Percentiles rank a stretch among this genome's conserved stretches.
These are phyloP conservation scores for Galeruca laticollis DNA, from an alignment of 2,888 invertebrate species.

Conservation along the genomic window DNA sequence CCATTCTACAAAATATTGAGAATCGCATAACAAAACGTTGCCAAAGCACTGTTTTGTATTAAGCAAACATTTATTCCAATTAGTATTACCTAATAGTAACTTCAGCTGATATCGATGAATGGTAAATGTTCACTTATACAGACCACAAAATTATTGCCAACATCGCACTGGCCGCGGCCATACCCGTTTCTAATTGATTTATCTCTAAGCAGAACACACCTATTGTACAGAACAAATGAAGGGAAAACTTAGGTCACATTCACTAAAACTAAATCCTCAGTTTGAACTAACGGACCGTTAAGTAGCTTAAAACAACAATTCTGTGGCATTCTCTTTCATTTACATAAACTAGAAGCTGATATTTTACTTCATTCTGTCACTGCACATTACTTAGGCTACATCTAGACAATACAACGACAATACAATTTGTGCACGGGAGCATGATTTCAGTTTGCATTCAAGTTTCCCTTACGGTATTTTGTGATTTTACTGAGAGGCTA, in stretches of 20 bases:
- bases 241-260: slow-evolving; percentile 48
- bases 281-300: slow-evolving; percentile 52
- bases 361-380: slow-evolving; percentile 28
- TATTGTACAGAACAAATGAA: slow-evolving; percentile 59
- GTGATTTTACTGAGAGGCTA: slow-evolving; percentile 5
- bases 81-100: no score
- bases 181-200: slow-evolving; percentile 59
- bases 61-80: no score
- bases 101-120: slow-evolving; percentile 41
- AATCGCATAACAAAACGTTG: no score
- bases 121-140: slow-evolving; percentile 57
- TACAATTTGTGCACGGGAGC: slow-evolving; percentile 20
- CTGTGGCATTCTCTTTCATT: slow-evolving; percentile 36
- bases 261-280: slow-evolving; percentile 46
- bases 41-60: no score
- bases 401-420: slow-evolving; percentile 21
- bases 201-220: slow-evolving; percentile 59
- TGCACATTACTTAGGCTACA: slow-evolving; percentile 20
- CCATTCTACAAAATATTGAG: no score
- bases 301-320: slow-evolving; percentile 53
- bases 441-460: slow-evolving; percentile 4
- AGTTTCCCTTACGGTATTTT: slow-evolving; percentile 20
- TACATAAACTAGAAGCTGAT: slow-evolving; percentile 33
- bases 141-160: slow-evolving; percentile 48
- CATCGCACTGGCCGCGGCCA: slow-evolving; percentile 40